Percentiles rank a stretch among this genome's conserved stretches.
Conservation (phyloP, 2,888 invertebrate genomes). For the Tiphia femorata region DNA sequence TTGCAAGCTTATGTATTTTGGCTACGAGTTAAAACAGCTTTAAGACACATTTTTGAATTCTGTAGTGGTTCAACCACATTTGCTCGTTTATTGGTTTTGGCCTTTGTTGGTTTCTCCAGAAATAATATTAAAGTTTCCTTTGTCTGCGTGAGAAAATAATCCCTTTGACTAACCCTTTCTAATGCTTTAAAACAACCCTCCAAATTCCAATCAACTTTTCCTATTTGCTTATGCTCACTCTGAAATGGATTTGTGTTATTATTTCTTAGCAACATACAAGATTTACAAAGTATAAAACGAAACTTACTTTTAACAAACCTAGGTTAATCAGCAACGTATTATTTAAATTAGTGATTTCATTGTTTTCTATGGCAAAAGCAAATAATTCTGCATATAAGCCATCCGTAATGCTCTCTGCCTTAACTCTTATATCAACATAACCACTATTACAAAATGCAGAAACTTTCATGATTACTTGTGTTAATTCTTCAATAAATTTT, state of each 20-base stretch:
- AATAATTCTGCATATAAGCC: slow-evolving; percentile 72
- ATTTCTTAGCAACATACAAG: background rate
- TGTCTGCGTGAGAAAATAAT: slow-evolving; percentile 71
- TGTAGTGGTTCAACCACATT: slow-evolving; percentile 57
- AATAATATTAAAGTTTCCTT: slow-evolving; percentile 71
- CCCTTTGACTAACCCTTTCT: slow-evolving; percentile 70
- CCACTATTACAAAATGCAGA: slow-evolving; percentile 73
- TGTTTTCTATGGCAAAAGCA: slow-evolving; percentile 68
- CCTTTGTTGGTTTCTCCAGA: slow-evolving; percentile 67
- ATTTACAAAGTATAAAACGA: slow-evolving; percentile 3
- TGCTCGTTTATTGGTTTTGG: slow-evolving; percentile 37
- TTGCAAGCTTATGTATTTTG: slow-evolving; percentile 50
- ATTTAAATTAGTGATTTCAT: slow-evolving; percentile 72
- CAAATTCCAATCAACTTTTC: slow-evolving; percentile 75
- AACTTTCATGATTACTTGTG: slow-evolving; percentile 71
- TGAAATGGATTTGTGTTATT: slow-evolving; percentile 58
- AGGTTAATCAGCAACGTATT: slow-evolving; percentile 77
- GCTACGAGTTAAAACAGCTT: slow-evolving; percentile 47
- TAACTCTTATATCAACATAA: slow-evolving; percentile 70
- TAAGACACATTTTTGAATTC: slow-evolving; percentile 59
- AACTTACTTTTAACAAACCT: slow-evolving; percentile 79
- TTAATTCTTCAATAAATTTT: slow-evolving; percentile 63
- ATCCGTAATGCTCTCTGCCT: slow-evolving; percentile 69
- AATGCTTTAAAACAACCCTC: slow-evolving; percentile 75
- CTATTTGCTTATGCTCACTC: slow-evolving; percentile 78